Percentiles rank a stretch among this genome's conserved stretches.
phyloP scores from a whole-genome alignment of 2,113 vertebrate genomes.

The Syngnathoides biaculeatus region DNA sequence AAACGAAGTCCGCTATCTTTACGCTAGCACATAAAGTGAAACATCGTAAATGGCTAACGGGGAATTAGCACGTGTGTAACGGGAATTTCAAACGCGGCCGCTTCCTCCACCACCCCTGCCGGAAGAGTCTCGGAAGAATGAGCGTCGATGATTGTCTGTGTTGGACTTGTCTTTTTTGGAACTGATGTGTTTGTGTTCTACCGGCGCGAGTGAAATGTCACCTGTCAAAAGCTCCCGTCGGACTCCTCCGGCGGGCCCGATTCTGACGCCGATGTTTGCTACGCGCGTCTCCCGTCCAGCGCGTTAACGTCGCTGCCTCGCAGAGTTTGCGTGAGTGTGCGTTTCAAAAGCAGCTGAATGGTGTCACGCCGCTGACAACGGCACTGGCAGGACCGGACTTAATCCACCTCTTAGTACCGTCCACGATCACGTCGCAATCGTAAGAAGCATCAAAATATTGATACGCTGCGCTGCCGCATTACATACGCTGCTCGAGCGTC shows the following conservation, averaged over 20 bases:
- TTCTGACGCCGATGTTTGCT: background rate
- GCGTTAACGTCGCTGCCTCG: background rate
- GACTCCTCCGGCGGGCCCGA: background rate
- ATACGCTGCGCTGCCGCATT: too few relatives aligned
- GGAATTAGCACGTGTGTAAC: too few relatives aligned
- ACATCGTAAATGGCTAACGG: too few relatives aligned
- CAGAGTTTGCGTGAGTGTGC: background rate
- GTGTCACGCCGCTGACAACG: background rate
- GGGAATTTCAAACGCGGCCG: too few relatives aligned
- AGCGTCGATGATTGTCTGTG: background rate
- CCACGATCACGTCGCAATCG: background rate
- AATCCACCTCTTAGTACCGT: background rate
- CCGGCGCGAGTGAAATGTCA: background rate
- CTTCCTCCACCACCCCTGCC: background rate
- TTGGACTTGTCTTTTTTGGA: background rate
- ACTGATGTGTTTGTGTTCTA: background rate
- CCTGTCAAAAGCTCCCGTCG: background rate
- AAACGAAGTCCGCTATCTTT: too few relatives aligned
- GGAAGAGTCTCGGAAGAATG: too few relatives aligned
- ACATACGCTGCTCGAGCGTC: too few relatives aligned
- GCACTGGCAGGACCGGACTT: background rate
- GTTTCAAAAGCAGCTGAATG: background rate
- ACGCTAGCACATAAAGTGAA: too few relatives aligned
- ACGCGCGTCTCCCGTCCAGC: background rate
- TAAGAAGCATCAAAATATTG: too few relatives aligned